Base-by-base conservation (phyloP, 2,113 vertebrate genomes). In the Cinclus mexicanus region DNA sequence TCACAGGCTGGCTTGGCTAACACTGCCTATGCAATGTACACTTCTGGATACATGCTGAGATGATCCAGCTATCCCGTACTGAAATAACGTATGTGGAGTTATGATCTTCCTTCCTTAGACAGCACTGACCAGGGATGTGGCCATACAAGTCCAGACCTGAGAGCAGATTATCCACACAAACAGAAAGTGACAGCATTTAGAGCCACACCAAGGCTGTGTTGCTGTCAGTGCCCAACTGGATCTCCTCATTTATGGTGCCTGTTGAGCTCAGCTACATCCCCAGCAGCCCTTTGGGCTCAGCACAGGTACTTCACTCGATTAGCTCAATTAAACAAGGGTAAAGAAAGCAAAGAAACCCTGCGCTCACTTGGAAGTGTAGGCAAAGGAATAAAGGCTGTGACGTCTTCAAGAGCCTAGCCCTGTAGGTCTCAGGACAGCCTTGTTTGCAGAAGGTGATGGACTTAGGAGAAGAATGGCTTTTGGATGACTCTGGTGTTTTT, bases 1-100 rank as follows among this genome's bases (percentile, higher is more conserved):
- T 56, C 5, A 5, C 4, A 44, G 64, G 52, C 69, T 52, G 56
- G 69, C 39, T 39, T 3, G 14, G 22, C 19, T 52, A 39, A 49
- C 11, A 4, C 6, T 65, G 12, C 12, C 20, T 29, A 3, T 0
- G 12, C 31, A 33, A 8, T 11, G 37, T 63, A 14, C n/a, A 8
- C 25, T 19, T 60, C 53, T 69, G 75, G n/a, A 21, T 50, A 52
- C 7, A 3, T 17, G 24, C 25, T 80, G 49, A 79, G 35, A 41
- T 46, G 49, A 64, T n/a, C 35, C 70, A 85, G 9, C n/a, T 31
- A 5, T 31, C 10, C 57, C 19, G 10, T 22, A 11, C 14, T 70
- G 46, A 37, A 83, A 49, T 10, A 31, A 26, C 12, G 22, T n/a
- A 16, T 4, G 15, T 44, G 50, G 19, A 56, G 19, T 53, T 76